Percentiles rank a stretch among this genome's conserved stretches.
Evolutionary conservation across 2,113 vertebrate genomes (phyloP).

Genomic region (Athene cunicularia): DNA sequence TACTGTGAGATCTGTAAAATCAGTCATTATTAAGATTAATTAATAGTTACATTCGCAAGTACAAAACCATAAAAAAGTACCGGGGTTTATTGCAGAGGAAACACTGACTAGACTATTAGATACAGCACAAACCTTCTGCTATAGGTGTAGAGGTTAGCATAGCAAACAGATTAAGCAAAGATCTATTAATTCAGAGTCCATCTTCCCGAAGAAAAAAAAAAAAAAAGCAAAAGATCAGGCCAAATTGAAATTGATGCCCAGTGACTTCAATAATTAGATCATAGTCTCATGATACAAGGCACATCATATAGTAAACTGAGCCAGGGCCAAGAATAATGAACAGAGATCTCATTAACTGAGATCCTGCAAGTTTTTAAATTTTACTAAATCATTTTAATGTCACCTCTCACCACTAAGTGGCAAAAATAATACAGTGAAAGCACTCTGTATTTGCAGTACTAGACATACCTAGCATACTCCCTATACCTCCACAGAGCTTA

Average conservation of each 20-base stretch:
- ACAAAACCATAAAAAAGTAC: neutral
- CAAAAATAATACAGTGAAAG: constrained; percentile 54
- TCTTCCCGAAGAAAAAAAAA: neutral
- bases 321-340: constrained; percentile 26
- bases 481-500: neutral
- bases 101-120: neutral
- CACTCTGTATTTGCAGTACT: constrained; percentile 13
- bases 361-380: constrained; percentile 42
- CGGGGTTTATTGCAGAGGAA: neutral
- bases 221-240: neutral
- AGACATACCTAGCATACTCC: constrained; percentile 21
- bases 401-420: constrained; percentile 27
- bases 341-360: constrained; percentile 36
- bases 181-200: neutral
- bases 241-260: neutral
- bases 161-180: neutral
- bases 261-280: constrained; percentile 48
- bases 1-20: neutral
- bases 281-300: neutral
- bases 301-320: constrained; percentile 10
- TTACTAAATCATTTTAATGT: constrained; percentile 50
- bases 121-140: neutral
- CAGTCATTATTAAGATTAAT: neutral
- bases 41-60: neutral
- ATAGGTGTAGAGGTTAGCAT: neutral